Percentiles rank a stretch among this genome's conserved stretches.
Evolutionary conservation across 2,888 invertebrate species (phyloP).

Genomic region (Erynnis tages): DNA sequence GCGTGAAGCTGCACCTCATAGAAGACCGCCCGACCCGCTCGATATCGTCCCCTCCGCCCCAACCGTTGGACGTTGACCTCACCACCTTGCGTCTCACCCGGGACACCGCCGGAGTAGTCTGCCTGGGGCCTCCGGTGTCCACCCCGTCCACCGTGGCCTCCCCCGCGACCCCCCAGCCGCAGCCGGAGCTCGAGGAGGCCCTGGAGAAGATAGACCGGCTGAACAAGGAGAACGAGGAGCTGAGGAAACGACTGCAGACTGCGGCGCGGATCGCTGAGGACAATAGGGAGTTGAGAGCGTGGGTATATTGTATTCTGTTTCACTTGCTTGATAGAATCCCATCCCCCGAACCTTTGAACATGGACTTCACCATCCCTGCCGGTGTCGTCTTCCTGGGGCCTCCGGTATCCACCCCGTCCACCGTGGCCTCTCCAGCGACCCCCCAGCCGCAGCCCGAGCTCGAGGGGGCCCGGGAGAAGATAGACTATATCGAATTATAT

Average conservation of each 20-base stretch:
- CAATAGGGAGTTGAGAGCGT: slow-evolving; percentile 76
- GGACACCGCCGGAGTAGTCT: slow-evolving; percentile 87
- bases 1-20: slow-evolving; percentile 87
- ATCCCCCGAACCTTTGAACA: slow-evolving; percentile 89
- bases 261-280: slow-evolving; percentile 79
- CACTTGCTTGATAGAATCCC: no score
- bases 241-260: slow-evolving; percentile 69
- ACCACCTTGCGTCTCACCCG: slow-evolving; percentile 86
- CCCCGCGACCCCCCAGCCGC: slow-evolving; percentile 53
- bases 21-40: slow-evolving; percentile 92
- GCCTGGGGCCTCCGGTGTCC: slow-evolving; percentile 83
- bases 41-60: slow-evolving; percentile 89
- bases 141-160: slow-evolving; percentile 48
- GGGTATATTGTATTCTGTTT: slow-evolving; percentile 51
- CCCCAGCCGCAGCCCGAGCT: slow-evolving; percentile 68
- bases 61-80: slow-evolving; percentile 89
- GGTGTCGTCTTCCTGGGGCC: slow-evolving; percentile 89
- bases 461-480: slow-evolving; percentile 60
- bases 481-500: no score
- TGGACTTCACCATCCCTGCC: slow-evolving; percentile 85
- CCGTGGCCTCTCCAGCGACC: slow-evolving; percentile 52
- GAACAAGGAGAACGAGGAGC: slow-evolving; percentile 73
- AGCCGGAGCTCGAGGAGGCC: slow-evolving; percentile 71
- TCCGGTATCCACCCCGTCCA: slow-evolving; percentile 48
- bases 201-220: slow-evolving; percentile 61